Conservation (phyloP, 2,797 vertebrate species). For the Steatocranus sp. region DNA sequence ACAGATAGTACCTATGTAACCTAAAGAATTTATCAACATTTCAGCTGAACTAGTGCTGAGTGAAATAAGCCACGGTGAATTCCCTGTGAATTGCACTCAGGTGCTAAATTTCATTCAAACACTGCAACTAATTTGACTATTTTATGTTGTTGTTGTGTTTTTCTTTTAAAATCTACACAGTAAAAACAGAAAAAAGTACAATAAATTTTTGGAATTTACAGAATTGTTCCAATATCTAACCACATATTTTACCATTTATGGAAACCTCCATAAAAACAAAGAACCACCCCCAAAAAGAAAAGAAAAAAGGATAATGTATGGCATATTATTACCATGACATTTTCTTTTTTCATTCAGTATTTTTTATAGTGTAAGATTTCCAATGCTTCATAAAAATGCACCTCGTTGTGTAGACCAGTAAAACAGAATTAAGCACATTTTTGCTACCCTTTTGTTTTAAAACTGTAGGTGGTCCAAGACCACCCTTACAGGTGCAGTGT, state of each 20-base stretch:
- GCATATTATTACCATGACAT: neutral
- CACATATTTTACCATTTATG: neutral
- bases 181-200: accelerated
- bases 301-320: neutral
- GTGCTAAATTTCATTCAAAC: neutral
- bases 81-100: neutral
- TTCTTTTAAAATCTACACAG: neutral
- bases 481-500: neutral
- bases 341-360: neutral
- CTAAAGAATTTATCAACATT: neutral
- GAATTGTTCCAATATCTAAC: neutral
- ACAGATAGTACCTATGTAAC: accelerated
- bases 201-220: accelerated
- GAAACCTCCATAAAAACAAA: neutral
- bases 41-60: neutral
- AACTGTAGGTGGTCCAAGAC: neutral
- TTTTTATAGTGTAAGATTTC: neutral
- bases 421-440: neutral
- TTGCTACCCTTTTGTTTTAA: neutral
- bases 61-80: neutral
- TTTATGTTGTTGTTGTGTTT: neutral
- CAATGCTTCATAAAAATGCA: neutral
- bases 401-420: neutral
- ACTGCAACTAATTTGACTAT: neutral
- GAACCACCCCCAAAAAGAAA: accelerated